Conservation (phyloP, 1,140 invertebrate species). For the Antheraea pernyi region DNA sequence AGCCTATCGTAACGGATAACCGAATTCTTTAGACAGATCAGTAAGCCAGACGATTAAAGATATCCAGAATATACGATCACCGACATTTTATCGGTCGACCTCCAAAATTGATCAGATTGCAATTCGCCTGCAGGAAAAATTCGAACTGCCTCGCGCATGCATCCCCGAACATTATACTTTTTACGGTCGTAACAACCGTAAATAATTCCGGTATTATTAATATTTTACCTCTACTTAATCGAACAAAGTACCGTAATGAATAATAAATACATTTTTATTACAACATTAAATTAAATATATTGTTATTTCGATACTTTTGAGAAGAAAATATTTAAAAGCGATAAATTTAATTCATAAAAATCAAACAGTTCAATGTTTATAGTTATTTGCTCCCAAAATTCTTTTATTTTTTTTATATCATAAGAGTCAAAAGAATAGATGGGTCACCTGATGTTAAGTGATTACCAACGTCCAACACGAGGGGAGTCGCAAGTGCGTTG, state of each 20-base stretch:
- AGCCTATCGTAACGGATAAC: slow-evolving; percentile 47
- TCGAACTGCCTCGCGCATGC: slow-evolving; percentile 18
- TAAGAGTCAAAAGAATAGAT: no score
- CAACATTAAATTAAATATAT: background rate
- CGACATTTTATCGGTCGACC: slow-evolving; percentile 49
- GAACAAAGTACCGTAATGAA: slow-evolving; percentile 11
- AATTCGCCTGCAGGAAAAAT: slow-evolving; percentile 39
- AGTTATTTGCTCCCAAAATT: no score
- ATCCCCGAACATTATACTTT: slow-evolving; percentile 52
- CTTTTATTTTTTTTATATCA: no score
- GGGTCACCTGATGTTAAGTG: no score
- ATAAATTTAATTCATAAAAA: background rate
- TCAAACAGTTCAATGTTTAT: background rate
- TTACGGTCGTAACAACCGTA: slow-evolving; percentile 18
- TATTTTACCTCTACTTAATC: slow-evolving; percentile 13
- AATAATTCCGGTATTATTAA: slow-evolving; percentile 21
- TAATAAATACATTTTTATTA: slow-evolving; percentile 18
- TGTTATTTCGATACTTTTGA: background rate
- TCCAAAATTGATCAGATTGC: slow-evolving; percentile 52
- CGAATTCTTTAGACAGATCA: slow-evolving; percentile 46
- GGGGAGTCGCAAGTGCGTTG: no score
- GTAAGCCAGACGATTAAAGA: slow-evolving; percentile 43
- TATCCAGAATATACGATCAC: slow-evolving; percentile 36
- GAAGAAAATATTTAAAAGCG: background rate
- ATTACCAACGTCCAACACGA: no score